Conservation (phyloP, 2,797 vertebrate genomes). For the Poecilia wingei region DNA sequence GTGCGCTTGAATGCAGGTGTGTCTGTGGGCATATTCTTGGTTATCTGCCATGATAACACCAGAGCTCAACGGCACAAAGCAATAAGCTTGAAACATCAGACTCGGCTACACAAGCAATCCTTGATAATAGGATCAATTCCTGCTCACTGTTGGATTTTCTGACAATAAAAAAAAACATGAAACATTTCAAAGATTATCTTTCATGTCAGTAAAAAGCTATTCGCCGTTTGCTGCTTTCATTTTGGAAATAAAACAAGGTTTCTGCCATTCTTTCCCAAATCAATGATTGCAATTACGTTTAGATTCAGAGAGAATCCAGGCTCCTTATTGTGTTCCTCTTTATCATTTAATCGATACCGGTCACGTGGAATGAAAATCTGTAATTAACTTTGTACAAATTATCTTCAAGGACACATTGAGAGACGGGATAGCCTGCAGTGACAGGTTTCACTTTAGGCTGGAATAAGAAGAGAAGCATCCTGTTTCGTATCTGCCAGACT, state of each 20-base stretch:
- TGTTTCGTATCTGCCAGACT: background rate
- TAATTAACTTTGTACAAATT: conserved; percentile 25
- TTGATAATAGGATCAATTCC: conserved; percentile 21
- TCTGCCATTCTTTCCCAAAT: background rate
- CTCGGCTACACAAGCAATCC: conserved; percentile 6
- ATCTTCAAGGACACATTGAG: conserved; percentile 10
- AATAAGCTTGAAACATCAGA: conserved; percentile 5
- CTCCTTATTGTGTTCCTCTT: conserved; percentile 14
- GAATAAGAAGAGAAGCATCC: conserved; percentile 2
- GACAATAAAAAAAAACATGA: conserved; percentile 9
- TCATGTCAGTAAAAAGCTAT: conserved; percentile 14
- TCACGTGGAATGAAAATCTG: conserved; percentile 23
- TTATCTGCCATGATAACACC: conserved; percentile 19
- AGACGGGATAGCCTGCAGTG: background rate
- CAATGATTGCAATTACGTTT: conserved; percentile 18
- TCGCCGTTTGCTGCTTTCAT: conserved; percentile 13
- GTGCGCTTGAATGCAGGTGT: background rate
- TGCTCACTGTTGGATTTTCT: conserved; percentile 24
- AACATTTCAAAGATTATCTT: conserved; percentile 17
- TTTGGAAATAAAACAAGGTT: background rate
- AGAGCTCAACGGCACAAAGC: background rate
- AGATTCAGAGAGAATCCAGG: conserved; percentile 22
- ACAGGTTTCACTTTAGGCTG: conserved; percentile 1
- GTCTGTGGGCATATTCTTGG: background rate
- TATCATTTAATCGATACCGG: conserved; percentile 31